These are phyloP conservation scores for Lophius americanus DNA, from an alignment of 2,797 vertebrate species.

Conservation along the genomic window DNA sequence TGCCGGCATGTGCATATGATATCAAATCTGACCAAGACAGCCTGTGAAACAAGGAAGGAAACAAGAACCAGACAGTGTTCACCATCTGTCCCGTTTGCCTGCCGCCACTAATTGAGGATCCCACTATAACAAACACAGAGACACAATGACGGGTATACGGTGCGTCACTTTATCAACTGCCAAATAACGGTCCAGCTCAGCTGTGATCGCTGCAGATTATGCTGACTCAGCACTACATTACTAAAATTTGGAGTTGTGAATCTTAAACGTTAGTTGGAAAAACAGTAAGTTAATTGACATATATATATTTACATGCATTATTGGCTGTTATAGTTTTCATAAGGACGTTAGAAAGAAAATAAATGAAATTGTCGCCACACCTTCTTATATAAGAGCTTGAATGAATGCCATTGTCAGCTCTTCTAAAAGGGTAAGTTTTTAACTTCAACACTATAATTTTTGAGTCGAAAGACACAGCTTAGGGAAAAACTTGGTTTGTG, in stretches of 20 bases:
- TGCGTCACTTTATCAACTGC: conserved; percentile 6
- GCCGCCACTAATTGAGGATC: conserved; percentile 30
- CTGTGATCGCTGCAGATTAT: conserved; percentile 23
- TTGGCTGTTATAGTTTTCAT: not conserved
- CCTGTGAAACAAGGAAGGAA: conserved; percentile 24
- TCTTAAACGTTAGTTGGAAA: conserved; percentile 5
- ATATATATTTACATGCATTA: too few relatives aligned
- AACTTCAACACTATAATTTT: too few relatives aligned
- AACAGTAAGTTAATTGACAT: not conserved
- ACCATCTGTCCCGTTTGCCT: conserved; percentile 56
- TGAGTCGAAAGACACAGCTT: too few relatives aligned
- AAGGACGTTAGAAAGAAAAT: not conserved
- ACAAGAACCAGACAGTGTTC: conserved; percentile 43
- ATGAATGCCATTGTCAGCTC: too few relatives aligned
- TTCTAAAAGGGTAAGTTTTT: too few relatives aligned
- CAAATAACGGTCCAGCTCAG: conserved; percentile 45
- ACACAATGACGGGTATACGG: conserved; percentile 44
- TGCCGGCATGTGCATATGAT: conserved; percentile 12
- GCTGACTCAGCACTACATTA: not conserved
- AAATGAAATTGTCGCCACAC: not conserved
- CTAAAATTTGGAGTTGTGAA: conserved; percentile 9
- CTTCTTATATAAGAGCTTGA: too few relatives aligned
- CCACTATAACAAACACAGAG: conserved; percentile 37
- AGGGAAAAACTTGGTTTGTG: too few relatives aligned
- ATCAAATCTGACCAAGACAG: conserved; percentile 35